phyloP scores from a whole-genome alignment of 2,888 invertebrate genomes.

The Oxyteleia sp. region DNA sequence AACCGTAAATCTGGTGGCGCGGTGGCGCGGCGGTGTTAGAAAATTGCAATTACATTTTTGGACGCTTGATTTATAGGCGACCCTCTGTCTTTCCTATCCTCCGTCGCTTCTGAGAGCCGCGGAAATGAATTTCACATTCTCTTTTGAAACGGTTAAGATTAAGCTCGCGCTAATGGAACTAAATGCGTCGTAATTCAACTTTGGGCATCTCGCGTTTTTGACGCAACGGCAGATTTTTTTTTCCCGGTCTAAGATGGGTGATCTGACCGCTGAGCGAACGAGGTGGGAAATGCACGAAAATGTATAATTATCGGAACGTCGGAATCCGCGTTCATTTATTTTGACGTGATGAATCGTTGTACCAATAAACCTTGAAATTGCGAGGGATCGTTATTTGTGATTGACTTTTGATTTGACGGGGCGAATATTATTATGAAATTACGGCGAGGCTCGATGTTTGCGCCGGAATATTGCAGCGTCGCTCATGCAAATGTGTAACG shows the following conservation, averaged over 20 bases:
- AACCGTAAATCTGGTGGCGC: slow-evolving; percentile 60
- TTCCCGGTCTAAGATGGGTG: too few species aligned
- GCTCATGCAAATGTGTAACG: slow-evolving; percentile 9
- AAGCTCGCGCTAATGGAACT: slow-evolving; percentile 36
- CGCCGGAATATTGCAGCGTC: slow-evolving; percentile 8
- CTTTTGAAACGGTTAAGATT: slow-evolving; percentile 45
- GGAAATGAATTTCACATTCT: slow-evolving; percentile 55
- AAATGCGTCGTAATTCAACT: slow-evolving; percentile 40
- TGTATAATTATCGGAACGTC: neutral
- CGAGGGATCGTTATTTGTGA: slow-evolving; percentile 9
- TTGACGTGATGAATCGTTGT: slow-evolving; percentile 5
- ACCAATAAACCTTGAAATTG: slow-evolving; percentile 13
- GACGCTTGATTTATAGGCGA: slow-evolving; percentile 58
- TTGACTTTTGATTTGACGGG: slow-evolving; percentile 12
- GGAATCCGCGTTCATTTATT: neutral
- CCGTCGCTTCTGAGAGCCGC: slow-evolving; percentile 7
- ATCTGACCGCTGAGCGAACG: too few species aligned
- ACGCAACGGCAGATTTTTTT: too few species aligned
- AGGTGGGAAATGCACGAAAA: neutral
- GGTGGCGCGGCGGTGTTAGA: slow-evolving; percentile 36
- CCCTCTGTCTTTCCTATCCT: slow-evolving; percentile 37
- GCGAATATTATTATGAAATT: slow-evolving; percentile 23
- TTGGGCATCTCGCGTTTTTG: too few species aligned
- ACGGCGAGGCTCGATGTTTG: too few species aligned
- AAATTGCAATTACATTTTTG: slow-evolving; percentile 71